phyloP scores from a whole-genome alignment of 2,888 invertebrate species.

The Andrena trimmerana region DNA sequence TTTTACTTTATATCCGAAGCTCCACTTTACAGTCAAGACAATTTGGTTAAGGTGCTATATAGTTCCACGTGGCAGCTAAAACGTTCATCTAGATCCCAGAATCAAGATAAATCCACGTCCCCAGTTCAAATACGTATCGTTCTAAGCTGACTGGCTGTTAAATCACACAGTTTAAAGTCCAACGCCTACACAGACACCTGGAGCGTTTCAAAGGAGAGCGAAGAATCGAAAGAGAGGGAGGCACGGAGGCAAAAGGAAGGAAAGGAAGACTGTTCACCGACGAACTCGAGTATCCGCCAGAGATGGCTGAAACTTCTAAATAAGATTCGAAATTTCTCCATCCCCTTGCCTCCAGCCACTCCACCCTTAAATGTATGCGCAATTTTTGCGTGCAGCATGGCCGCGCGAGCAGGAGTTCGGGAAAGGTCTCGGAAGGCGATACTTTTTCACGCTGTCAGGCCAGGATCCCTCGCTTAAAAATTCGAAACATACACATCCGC shows the following conservation, averaged over 20 bases:
- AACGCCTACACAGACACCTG: neutral
- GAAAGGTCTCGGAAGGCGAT: neutral
- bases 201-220: neutral
- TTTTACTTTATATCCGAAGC: too few species aligned
- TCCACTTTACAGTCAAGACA: too few species aligned
- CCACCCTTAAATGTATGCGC: constrained; percentile 11
- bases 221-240: neutral
- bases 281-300: neutral
- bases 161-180: too few species aligned
- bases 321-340: constrained; percentile 16
- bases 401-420: neutral
- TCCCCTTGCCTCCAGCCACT: neutral
- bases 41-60: too few species aligned
- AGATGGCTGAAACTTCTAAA: constrained; percentile 9
- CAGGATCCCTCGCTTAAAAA: constrained; percentile 23
- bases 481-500: constrained; percentile 28
- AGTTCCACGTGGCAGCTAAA: too few species aligned
- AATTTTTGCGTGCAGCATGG: constrained; percentile 9
- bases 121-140: too few species aligned
- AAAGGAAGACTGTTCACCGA: neutral
- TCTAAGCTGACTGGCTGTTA: too few species aligned
- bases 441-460: constrained; percentile 13
- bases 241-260: neutral
- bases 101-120: too few species aligned
- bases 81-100: too few species aligned